Percentiles rank a stretch among this genome's conserved stretches.
Evolutionary conservation across 2,888 invertebrate species (phyloP).

Genomic region (Acanthopleura granulata): DNA sequence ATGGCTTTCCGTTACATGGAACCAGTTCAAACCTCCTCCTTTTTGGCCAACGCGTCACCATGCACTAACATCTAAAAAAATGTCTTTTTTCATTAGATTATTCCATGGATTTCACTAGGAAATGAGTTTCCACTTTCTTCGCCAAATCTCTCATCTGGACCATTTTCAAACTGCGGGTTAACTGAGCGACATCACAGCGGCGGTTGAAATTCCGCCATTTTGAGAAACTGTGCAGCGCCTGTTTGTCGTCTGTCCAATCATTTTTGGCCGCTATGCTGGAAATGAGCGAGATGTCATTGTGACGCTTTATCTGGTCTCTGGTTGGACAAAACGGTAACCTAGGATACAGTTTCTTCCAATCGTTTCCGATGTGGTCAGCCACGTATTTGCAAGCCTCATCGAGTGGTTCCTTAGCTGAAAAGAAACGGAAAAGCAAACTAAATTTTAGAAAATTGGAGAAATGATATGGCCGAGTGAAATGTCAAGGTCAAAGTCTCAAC

Average conservation of each 20-base stretch:
- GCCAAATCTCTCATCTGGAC: slow-evolving; percentile 49
- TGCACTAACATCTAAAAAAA: too few species aligned
- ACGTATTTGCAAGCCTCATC: slow-evolving; percentile 55
- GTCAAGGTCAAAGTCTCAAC: too few species aligned
- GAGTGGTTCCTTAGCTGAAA: slow-evolving; percentile 39
- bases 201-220: slow-evolving; percentile 59
- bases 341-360: slow-evolving; percentile 58
- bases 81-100: not conserved
- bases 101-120: slow-evolving; percentile 31
- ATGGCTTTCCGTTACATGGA: too few species aligned
- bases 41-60: too few species aligned
- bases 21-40: too few species aligned
- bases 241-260: slow-evolving; percentile 49
- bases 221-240: slow-evolving; percentile 50
- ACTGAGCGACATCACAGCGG: slow-evolving; percentile 45
- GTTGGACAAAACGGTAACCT: slow-evolving; percentile 56
- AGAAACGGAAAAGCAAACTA: not conserved
- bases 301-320: slow-evolving; percentile 44
- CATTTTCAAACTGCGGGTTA: slow-evolving; percentile 47
- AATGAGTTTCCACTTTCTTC: slow-evolving; percentile 47
- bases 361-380: slow-evolving; percentile 50
- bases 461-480: too few species aligned
- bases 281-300: slow-evolving; percentile 52
- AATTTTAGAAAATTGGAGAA: too few species aligned
- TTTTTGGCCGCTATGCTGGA: slow-evolving; percentile 46